These are phyloP conservation scores for Raja brachyura DNA, from an alignment of 2,113 vertebrate genomes.

Conservation along the genomic window DNA sequence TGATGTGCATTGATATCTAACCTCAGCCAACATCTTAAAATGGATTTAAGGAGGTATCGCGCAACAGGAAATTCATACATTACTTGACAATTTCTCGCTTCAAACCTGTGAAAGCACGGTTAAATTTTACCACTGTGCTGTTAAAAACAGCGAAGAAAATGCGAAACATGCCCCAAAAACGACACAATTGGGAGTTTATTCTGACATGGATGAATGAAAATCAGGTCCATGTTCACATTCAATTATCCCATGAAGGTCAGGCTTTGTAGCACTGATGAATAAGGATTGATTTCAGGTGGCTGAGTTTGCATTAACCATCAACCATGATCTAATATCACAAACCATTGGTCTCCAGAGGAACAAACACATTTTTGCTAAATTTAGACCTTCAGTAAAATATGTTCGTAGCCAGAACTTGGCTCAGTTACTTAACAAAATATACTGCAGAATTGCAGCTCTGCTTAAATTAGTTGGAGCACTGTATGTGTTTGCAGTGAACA, in stretches of 20 bases:
- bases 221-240: slow-evolving; percentile 17
- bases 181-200: slow-evolving; percentile 16
- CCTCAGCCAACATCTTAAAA: neutral
- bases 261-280: slow-evolving; percentile 20
- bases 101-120: neutral
- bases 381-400: slow-evolving; percentile 3
- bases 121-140: slow-evolving; percentile 17
- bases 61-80: neutral
- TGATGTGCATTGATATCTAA: neutral
- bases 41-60: neutral
- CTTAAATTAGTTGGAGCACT: neutral
- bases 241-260: slow-evolving; percentile 23
- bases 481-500: neutral
- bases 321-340: slow-evolving; percentile 23
- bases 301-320: slow-evolving; percentile 13
- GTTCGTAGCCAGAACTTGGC: neutral
- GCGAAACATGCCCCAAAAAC: neutral
- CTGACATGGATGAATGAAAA: slow-evolving; percentile 32
- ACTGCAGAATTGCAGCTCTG: neutral
- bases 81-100: neutral
- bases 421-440: neutral
- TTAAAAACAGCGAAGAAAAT: neutral
- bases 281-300: slow-evolving; percentile 15
- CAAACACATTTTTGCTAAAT: slow-evolving; percentile 24
- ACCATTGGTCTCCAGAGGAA: neutral